These are phyloP conservation scores for Zeugodacus cucurbitae DNA, from an alignment of 1,140 invertebrate species.

Conservation along the genomic window DNA sequence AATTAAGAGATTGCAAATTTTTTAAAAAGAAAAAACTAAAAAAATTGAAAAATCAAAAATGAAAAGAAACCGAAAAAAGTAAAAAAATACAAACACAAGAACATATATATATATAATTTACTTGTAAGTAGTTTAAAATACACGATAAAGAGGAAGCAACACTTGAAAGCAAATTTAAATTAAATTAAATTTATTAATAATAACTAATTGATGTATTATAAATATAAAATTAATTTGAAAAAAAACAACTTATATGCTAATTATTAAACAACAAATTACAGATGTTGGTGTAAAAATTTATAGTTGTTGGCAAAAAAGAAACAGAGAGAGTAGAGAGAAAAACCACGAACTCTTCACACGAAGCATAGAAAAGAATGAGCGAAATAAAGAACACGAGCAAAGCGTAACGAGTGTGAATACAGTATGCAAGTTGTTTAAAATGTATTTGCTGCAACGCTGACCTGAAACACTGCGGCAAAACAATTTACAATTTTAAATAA, in stretches of 20 bases:
- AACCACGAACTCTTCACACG: background rate
- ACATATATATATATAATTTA: constrained; percentile 54
- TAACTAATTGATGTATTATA: constrained; percentile 46
- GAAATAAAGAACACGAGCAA: background rate
- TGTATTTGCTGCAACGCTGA: background rate
- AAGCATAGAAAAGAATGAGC: background rate
- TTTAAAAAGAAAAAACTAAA: constrained; percentile 43
- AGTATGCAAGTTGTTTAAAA: background rate
- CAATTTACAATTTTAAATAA: constrained; percentile 27
- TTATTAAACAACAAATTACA: constrained; percentile 42
- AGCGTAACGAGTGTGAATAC: background rate
- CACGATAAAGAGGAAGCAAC: constrained; percentile 43
- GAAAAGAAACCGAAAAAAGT: constrained; percentile 53
- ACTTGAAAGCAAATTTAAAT: constrained; percentile 39
- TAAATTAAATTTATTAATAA: constrained; percentile 43
- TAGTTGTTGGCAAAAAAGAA: constrained; percentile 27
- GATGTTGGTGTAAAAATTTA: constrained; percentile 26
- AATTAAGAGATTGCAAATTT: constrained; percentile 45
- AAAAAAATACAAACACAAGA: constrained; percentile 54
- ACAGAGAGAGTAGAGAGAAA: background rate
- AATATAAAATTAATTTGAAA: constrained; percentile 40
- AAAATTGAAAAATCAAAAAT: constrained; percentile 56
- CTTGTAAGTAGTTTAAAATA: constrained; percentile 48
- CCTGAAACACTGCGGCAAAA: background rate
- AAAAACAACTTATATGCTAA: constrained; percentile 39